These are phyloP conservation scores for Danionella dracula DNA, from an alignment of 2,797 vertebrate genomes.

Conservation along the genomic window DNA sequence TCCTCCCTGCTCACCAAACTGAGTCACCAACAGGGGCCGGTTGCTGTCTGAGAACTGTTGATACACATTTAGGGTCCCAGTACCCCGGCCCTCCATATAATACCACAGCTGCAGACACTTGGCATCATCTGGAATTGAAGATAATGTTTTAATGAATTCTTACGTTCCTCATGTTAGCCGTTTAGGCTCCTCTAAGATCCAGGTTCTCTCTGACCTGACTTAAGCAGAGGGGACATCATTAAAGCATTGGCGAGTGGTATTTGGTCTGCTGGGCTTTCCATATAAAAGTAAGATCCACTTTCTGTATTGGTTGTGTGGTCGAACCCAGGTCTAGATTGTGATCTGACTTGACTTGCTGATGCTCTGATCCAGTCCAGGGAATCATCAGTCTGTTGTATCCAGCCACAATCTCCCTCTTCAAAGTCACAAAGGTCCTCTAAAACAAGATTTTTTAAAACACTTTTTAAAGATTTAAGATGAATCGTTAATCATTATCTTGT, in stretches of 20 bases:
- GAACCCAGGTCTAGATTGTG: conserved; percentile 54
- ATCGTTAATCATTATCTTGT: no score
- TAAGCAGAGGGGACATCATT: conserved; percentile 60
- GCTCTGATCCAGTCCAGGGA: conserved; percentile 61
- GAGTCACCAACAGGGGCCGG: conserved; percentile 56
- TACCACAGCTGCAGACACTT: conserved; percentile 71
- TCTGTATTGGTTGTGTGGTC: conserved; percentile 70
- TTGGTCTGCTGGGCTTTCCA: conserved; percentile 50
- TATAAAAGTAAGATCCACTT: conserved; percentile 60
- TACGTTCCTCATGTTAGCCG: not conserved
- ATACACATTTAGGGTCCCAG: conserved; percentile 66
- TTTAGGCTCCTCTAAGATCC: no score
- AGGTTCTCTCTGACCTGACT: conserved; percentile 53
- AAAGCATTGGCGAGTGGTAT: conserved; percentile 48
- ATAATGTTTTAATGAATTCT: not conserved
- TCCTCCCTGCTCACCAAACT: conserved; percentile 58
- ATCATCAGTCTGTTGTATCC: conserved; percentile 57
- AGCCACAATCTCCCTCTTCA: conserved; percentile 65
- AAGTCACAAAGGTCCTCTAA: conserved; percentile 67
- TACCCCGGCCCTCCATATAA: conserved; percentile 62
- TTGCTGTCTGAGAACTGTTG: conserved; percentile 52
- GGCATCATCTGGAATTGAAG: conserved; percentile 48
- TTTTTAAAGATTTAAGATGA: no score
- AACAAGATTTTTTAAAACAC: not conserved
- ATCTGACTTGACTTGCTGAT: conserved; percentile 46